Conservation (phyloP, 1,140 invertebrate species). For the Drosophila cardini region DNA sequence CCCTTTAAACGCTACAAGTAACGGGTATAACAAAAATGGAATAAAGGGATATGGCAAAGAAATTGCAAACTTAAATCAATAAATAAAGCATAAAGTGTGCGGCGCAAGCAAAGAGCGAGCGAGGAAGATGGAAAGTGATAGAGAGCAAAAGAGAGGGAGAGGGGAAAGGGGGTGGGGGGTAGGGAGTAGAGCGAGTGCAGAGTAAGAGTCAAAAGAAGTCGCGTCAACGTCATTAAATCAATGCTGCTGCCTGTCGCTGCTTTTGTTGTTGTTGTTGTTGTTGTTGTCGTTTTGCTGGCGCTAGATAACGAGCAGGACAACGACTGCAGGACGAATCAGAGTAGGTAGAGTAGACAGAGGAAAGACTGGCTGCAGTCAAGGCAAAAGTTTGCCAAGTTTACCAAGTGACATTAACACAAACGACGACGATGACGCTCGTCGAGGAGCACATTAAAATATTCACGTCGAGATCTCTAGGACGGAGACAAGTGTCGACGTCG, state of each 20-base stretch:
- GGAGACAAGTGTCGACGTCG: slow-evolving; percentile 27
- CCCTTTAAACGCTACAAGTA: too few species aligned
- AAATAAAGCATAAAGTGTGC: slow-evolving; percentile 75
- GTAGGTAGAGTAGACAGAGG: not conserved
- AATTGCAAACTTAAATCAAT: slow-evolving; percentile 83
- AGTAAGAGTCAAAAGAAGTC: slow-evolving; percentile 43
- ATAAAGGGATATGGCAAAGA: slow-evolving; percentile 63
- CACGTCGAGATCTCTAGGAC: slow-evolving; percentile 30
- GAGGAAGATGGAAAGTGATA: not conserved
- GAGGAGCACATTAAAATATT: slow-evolving; percentile 51
- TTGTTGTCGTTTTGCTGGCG: slow-evolving; percentile 53
- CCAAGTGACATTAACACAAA: slow-evolving; percentile 80
- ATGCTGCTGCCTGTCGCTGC: slow-evolving; percentile 65
- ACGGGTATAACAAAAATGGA: slow-evolving; percentile 9
- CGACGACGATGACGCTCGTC: slow-evolving; percentile 30
- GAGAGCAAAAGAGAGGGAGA: not conserved
- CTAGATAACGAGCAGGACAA: slow-evolving; percentile 73
- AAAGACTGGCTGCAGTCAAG: slow-evolving; percentile 13
- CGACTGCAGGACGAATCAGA: slow-evolving; percentile 2
- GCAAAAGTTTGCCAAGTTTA: slow-evolving; percentile 65
- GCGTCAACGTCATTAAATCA: slow-evolving; percentile 85
- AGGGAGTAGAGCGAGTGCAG: not conserved
- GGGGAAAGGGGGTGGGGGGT: not conserved
- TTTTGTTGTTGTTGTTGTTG: slow-evolving; percentile 14
- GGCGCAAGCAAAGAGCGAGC: not conserved